A percentile compares a stretch with the other conserved stretches of the same genome.
phyloP scores from a whole-genome alignment of 2,113 vertebrate genomes.

The Dendropsophus ebraccatus region DNA sequence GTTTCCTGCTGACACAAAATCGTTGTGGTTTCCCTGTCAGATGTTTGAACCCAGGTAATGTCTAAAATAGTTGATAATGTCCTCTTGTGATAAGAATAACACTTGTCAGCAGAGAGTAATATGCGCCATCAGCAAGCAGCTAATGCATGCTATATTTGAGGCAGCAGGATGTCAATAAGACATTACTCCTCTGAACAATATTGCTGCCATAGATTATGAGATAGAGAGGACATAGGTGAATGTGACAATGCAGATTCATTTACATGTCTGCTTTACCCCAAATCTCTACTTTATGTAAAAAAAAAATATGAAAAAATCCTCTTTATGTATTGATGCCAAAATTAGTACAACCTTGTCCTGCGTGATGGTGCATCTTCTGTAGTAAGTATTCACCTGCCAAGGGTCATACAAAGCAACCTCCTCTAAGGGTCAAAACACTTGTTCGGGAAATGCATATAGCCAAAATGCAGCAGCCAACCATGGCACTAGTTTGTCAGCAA shows the following conservation, averaged over 20 bases:
- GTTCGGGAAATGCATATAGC: no score
- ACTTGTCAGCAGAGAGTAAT: slow-evolving; percentile 12
- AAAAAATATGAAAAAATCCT: no score
- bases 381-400: no score
- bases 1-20: slow-evolving; percentile 42
- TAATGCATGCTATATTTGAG: background rate
- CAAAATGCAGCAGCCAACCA: no score
- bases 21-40: slow-evolving; percentile 33
- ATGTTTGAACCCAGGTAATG: slow-evolving; percentile 6
- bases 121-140: background rate
- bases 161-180: background rate
- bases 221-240: background rate
- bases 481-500: no score
- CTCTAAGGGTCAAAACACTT: no score
- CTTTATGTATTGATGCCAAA: background rate
- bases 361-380: no score
- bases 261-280: background rate
- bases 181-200: background rate
- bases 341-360: background rate
- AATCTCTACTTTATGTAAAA: no score
- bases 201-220: background rate
- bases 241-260: background rate
- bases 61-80: slow-evolving; percentile 19
- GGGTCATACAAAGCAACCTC: no score
- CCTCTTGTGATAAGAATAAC: slow-evolving; percentile 16